phyloP scores from a whole-genome alignment of 2,888 invertebrate species.

The Conomelus anceps region DNA sequence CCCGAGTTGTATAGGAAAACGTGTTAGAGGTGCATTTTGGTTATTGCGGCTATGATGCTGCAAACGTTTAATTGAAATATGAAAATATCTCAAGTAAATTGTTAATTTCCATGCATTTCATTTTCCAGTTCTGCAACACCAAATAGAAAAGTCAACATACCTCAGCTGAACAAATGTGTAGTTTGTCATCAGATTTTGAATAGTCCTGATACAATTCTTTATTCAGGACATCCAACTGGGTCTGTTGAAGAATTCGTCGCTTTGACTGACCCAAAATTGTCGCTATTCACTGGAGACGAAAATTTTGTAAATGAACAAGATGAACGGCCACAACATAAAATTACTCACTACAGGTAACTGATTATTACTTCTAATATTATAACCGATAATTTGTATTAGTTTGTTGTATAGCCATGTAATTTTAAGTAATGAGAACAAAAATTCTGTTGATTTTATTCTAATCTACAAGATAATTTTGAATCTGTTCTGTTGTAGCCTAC shows the following conservation, averaged over 20 bases:
- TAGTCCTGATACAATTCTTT: constrained; percentile 47
- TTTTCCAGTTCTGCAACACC: background rate
- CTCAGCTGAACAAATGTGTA: constrained; percentile 41
- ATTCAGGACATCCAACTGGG: constrained; percentile 69
- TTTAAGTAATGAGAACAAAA: too few relatives aligned
- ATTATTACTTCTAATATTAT: background rate
- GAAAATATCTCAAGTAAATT: too few relatives aligned
- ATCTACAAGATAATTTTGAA: too few relatives aligned
- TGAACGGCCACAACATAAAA: constrained; percentile 54
- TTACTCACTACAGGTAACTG: constrained; percentile 46
- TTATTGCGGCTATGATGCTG: too few relatives aligned
- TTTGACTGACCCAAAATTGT: constrained; percentile 64
- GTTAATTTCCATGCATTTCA: background rate
- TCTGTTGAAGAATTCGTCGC: constrained; percentile 70
- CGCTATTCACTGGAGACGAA: constrained; percentile 62
- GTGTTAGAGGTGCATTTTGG: too few relatives aligned
- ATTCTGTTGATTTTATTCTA: too few relatives aligned
- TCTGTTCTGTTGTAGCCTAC: too few relatives aligned
- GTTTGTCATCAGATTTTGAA: constrained; percentile 47
- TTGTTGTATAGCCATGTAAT: background rate
- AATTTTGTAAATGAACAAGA: constrained; percentile 47
- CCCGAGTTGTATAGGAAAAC: too few relatives aligned
- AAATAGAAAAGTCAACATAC: background rate
- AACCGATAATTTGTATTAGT: background rate
- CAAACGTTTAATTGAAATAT: too few relatives aligned